phyloP scores from a whole-genome alignment of 2,888 invertebrate species.

The Uloborus plumipes region DNA sequence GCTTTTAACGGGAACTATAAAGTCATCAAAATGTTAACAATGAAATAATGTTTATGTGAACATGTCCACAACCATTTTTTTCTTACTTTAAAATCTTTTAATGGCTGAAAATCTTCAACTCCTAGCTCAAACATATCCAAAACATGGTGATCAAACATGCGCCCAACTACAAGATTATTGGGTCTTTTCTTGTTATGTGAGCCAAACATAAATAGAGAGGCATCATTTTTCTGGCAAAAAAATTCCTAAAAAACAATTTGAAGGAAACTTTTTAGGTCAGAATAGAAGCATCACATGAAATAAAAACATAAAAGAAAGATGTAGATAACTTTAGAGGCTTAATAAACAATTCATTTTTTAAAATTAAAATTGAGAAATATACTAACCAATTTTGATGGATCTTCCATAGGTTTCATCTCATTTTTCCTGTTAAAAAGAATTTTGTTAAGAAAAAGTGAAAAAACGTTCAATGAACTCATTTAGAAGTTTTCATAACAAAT shows the following conservation, averaged over 20 bases:
- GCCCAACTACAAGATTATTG: conserved; percentile 87
- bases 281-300: neutral
- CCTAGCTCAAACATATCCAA: conserved; percentile 97
- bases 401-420: conserved; percentile 93
- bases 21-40: neutral
- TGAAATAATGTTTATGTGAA: no score
- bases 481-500: no score
- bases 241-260: conserved; percentile 70
- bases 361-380: neutral
- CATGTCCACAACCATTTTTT: no score
- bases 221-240: conserved; percentile 81
- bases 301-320: neutral
- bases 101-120: conserved; percentile 83
- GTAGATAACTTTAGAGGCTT: neutral
- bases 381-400: conserved; percentile 79
- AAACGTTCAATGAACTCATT: neutral
- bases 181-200: conserved; percentile 96
- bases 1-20: no score
- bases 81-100: conserved; percentile 79
- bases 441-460: neutral
- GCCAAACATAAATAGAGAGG: conserved; percentile 90
- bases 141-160: conserved; percentile 89
- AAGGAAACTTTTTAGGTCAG: neutral
- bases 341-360: no score
- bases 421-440: conserved; percentile 77